Evolutionary conservation across 2,888 invertebrate genomes (phyloP), one percentile per base, ranked within the genome.

Genomic region (Caenorhabditis zanzibari): DNA sequence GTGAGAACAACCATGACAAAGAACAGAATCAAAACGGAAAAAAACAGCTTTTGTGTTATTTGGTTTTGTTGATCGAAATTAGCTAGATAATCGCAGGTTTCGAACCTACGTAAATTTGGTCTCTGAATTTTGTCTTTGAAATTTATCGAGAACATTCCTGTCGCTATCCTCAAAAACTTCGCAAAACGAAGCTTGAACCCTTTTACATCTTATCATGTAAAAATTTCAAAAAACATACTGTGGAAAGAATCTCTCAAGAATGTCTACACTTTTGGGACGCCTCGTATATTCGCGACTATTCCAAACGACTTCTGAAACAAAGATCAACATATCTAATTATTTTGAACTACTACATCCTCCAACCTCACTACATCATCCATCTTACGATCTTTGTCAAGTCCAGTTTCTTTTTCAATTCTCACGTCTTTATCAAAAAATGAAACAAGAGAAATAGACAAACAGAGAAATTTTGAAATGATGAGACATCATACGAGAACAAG

Each of bases 311-410:
- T 32, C 58, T 12, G 58, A 58, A 58, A 28, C 28, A 28, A 58
- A 32, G 32, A 32, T 58, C 28, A 10, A 63, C 26, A 63, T 47
- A n/a, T 38, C 24, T 22, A n/a, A 68, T 38, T 26, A 22, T 26
- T 66, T 54, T 14, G 54, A 54, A 68, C 63, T 63, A 68, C 63
- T 63, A 63, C 63, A 54, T 24, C 54, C 52, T 68, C 54, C 54
- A 54, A n/a, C 22, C 7, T 10, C 38, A n/a, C 68, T 56, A 56
- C 68, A 68, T 28, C 12, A 19, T 68, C 24, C 38, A 54, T 19
- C 35, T 35, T 14, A 38, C 3, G n/a, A 24, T 52, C 16, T 68
- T 49, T 38, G 35, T 49, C 38, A 44, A 19, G 26, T 16, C 26
- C 16, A 22, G 49, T n/a, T 32, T 32, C 16, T 24, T 24, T 41